Base-by-base conservation (phyloP, 2,797 vertebrate species). In the Pempheris klunzingeri region DNA sequence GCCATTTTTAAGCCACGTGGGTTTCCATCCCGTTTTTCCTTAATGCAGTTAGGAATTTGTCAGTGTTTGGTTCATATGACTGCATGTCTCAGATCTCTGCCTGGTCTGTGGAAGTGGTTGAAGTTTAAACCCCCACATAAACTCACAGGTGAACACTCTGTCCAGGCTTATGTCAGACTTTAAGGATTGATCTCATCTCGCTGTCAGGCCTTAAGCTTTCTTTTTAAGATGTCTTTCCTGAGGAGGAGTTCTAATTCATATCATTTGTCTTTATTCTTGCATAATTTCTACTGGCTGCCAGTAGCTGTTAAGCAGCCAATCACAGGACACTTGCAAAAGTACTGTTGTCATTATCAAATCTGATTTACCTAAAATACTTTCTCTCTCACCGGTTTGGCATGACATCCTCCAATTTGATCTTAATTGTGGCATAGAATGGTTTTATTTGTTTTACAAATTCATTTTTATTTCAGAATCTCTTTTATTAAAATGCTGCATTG, bases 401-500 rank as follows among this genome's bases (percentile, higher is more conserved):
- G 68, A 54, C 10, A 28, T 71, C 49, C 44, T 74, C 26, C 47
- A 38, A 10, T 18, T 43, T 63, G 44, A 47, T 82, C 54, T 78
- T 11, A 52, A 9, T 43, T 54, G 26, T 44, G 24, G 54, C 58
- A 9, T 52, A 58, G 68, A 20, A 57, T 38, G 44, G 44, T 81
- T 80, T 83, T 32, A 64, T 71, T 76, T 71, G 34, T 80, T 84
- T 69, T 58, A 28, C 64, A 74, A 71, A 70, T 60, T 30, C 15
- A 49, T 78, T 84, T 82, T 75, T 71, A 68, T 71, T 65, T 80
- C 43, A 71, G 58, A 71, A 50, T 77, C 58, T 49, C 28, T 74
- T 68, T 60, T 78, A 77, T 77, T 80, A 67, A 77, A 88, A 88
- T 76, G 79, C 85, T 89, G 76, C 84, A 50, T 88, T 90, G 87